Conservation (phyloP, 2,888 invertebrate species). For the Ornithoptera priamus region DNA sequence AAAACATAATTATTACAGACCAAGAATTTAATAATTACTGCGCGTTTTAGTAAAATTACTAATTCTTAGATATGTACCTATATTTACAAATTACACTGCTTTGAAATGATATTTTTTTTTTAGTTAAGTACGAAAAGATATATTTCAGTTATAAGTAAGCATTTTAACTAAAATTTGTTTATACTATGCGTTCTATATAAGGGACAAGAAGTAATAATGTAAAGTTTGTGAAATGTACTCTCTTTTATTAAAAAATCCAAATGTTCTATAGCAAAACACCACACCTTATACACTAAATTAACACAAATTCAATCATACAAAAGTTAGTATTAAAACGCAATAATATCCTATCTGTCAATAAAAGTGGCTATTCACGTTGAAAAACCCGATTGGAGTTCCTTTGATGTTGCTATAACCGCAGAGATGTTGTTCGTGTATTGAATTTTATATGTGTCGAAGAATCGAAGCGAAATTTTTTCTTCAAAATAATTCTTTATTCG, state of each 20-base stretch:
- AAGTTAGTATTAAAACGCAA: neutral
- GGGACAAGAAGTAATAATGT: neutral
- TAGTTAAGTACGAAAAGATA: too few relatives aligned
- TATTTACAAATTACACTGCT: too few relatives aligned
- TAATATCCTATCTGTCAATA: neutral
- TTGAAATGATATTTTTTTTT: too few relatives aligned
- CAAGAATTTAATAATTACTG: neutral
- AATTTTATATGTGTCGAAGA: neutral
- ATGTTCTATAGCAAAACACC: neutral
- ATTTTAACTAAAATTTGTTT: neutral
- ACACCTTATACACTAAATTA: too few relatives aligned
- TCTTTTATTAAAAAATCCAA: neutral
- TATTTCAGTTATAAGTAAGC: too few relatives aligned
- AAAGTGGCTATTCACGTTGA: neutral
- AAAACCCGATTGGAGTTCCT: neutral
- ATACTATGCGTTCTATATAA: neutral
- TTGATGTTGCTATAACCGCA: conserved; percentile 3
- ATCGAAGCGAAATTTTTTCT: neutral
- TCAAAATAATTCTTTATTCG: conserved; percentile 1
- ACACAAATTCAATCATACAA: neutral
- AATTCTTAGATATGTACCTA: too few relatives aligned
- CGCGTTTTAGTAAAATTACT: too few relatives aligned
- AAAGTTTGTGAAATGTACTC: neutral
- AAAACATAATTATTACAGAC: neutral
- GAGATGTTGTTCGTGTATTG: neutral